Conservation (phyloP, 2,888 invertebrate genomes). For the Drosophila peninsularis region DNA sequence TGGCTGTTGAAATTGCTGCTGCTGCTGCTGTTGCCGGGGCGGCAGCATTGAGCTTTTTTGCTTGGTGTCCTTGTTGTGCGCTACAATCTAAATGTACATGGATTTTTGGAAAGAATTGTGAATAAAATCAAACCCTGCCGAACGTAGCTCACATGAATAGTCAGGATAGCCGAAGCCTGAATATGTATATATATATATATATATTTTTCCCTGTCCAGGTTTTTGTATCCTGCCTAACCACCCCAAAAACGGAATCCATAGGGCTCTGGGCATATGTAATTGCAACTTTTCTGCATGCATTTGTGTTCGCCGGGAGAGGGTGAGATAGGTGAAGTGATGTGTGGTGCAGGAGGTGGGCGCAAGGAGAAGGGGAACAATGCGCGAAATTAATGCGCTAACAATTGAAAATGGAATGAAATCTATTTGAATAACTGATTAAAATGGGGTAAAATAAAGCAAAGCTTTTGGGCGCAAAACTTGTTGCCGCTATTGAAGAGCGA, state of each 20-base stretch:
- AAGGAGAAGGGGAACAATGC: slow-evolving; percentile 28
- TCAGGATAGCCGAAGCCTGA: not conserved
- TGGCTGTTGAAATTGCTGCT: slow-evolving; percentile 16
- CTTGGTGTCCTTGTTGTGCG: slow-evolving; percentile 20
- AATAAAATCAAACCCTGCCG: not conserved
- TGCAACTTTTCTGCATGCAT: slow-evolving; percentile 33
- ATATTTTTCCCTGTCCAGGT: not conserved
- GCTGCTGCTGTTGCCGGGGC: slow-evolving; percentile 18
- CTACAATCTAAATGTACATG: slow-evolving; percentile 17
- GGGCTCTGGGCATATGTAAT: slow-evolving; percentile 26
- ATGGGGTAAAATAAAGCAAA: slow-evolving; percentile 24
- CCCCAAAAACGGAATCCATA: slow-evolving; percentile 21
- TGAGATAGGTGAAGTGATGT: not conserved
- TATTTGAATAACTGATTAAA: slow-evolving; percentile 75
- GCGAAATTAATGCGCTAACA: slow-evolving; percentile 61
- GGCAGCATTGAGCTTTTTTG: slow-evolving; percentile 31
- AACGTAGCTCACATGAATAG: not conserved
- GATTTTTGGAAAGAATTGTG: not conserved
- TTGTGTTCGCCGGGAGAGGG: not conserved
- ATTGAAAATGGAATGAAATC: slow-evolving; percentile 62
- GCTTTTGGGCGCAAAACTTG: slow-evolving; percentile 18
- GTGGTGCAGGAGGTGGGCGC: not conserved
- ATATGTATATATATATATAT: not conserved
- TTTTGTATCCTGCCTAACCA: slow-evolving; percentile 12
- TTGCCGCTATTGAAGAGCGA: slow-evolving; percentile 3